Base-by-base conservation (phyloP, 1,140 invertebrate species). In the Babylonia areolata region DNA sequence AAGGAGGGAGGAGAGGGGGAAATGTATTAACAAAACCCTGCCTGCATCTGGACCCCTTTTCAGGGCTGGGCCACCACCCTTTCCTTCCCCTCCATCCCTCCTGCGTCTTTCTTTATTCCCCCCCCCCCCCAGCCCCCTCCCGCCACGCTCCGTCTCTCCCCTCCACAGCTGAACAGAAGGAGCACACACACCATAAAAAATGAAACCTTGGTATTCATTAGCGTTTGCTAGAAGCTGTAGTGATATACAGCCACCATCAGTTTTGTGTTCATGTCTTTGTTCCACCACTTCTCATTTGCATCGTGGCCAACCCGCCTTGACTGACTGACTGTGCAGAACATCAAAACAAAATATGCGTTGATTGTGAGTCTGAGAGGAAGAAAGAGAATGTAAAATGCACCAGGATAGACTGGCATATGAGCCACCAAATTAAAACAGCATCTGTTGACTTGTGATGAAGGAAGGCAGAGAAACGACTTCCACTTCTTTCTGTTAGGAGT, bases 41-140 rank as follows among this genome's bases (percentile, higher is more conserved):
- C 33, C 75, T 9, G 75, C 75, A 77, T 77, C 75, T 77, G 75
- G n/a, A 33, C 71, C 20, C 71, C 35, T 69, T 35, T 17, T 73
- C 35, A 9, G 15, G n/a, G 12, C 71, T 31, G 31, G 3, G n/a
- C 31, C 71, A 12, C 12, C 9, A 23, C 71, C 71, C 35, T 35
- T 31, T 35, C 31, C 31, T 35, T 23, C 58, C 23, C 58, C 58
- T 69, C 58, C 58, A 33, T 37, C 71, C 33, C 6, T 31, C 71
- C 58, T 31, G n/a, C 58, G 23, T 69, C 58, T 23, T 69, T 23
- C 58, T n/a, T n/a, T n/a, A n/a, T n/a, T 69, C 5, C n/a, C 28
- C 28, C 17, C 64, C 17, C 17, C 20, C 46, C 46, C 46, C 46
- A 51, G 9, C 46, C 46, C 46, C 46, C 46, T 51, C 46, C 46